Evolutionary conservation across 2,888 invertebrate species (phyloP), one percentile per base, ranked within the genome.

Genomic region (Napeogenes inachia): DNA sequence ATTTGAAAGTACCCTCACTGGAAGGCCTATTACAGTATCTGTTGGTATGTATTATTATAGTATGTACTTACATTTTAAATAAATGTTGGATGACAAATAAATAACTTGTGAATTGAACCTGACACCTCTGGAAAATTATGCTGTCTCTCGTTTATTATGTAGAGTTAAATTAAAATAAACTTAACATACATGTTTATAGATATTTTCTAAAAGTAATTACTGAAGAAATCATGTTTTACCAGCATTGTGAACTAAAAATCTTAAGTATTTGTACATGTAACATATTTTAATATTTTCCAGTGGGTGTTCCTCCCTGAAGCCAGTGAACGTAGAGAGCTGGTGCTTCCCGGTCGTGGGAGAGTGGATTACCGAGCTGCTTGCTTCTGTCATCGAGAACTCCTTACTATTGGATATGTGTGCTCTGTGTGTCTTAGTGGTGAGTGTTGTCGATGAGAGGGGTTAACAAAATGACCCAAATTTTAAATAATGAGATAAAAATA

Each of bases 331-430:
- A 93, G 92, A 55, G 95, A 96, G 80, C 85, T 99, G 68, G 96
- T 97, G 2, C 82, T 98, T 56, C 98, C 99, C 0, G 97, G 97
- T 0, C 94, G 96, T 0, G 95, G 95, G 0, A 95, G 97, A 72
- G 98, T 99, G 4, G 98, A 99, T 87, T 99, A 99, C 86, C 92
- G 99, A 71, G 98, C 99, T 3, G 98, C 99, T 0, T 99, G 99
- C 85, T 99, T 99, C 91, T 99, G 99, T 78, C 99, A 99, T 82
- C 92, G 98, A 32, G 96, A 97, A 74, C 92, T 99, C 46, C 96
- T 99, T 64, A 98, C 98, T 78, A 95, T 99, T 73, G 99, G 99
- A 67, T 99, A 96, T 82, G 99, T 99, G 30, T 99, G 99, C 87
- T 99, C 99, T 6, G 97, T 99, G 60, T 99, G 99, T 83, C 91